A percentile compares a stretch with the other conserved stretches of the same genome.
phyloP scores from a whole-genome alignment of 35 echinoderm and acorn worm genomes.

The Stichopus chloronotus region DNA sequence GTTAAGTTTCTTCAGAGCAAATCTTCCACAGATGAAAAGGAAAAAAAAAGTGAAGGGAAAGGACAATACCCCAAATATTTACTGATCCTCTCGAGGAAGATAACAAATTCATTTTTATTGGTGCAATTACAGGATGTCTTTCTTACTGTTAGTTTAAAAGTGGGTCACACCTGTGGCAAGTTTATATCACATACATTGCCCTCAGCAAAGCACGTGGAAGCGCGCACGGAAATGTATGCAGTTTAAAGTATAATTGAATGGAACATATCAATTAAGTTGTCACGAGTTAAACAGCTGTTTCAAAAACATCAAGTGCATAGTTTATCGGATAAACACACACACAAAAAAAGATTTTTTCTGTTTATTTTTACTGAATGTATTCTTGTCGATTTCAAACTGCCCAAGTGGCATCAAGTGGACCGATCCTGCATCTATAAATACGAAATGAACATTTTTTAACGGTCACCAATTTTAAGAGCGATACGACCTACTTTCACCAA shows the following conservation, averaged over 20 bases:
- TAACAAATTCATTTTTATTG: not conserved
- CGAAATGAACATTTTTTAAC: not conserved
- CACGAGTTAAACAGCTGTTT: not conserved
- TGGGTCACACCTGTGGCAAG: not conserved
- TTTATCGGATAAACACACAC: not conserved
- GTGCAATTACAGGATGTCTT: not conserved
- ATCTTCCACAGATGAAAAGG: too few species aligned
- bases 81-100: not conserved
- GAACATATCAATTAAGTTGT: conserved; percentile 4
- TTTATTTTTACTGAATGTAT: not conserved
- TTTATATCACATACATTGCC: not conserved
- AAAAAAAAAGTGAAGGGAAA: too few species aligned
- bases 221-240: not conserved
- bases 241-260: not conserved
- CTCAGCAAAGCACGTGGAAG: not conserved
- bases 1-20: too few species aligned
- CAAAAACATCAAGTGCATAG: not conserved
- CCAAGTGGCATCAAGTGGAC: not conserved
- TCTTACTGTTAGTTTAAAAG: not conserved
- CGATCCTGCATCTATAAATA: not conserved
- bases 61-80: not conserved
- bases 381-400: not conserved
- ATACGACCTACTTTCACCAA: too few species aligned
- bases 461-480: too few species aligned
- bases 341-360: not conserved